Conservation (phyloP, 2,888 invertebrate genomes). For the Candidula unifasciata region DNA sequence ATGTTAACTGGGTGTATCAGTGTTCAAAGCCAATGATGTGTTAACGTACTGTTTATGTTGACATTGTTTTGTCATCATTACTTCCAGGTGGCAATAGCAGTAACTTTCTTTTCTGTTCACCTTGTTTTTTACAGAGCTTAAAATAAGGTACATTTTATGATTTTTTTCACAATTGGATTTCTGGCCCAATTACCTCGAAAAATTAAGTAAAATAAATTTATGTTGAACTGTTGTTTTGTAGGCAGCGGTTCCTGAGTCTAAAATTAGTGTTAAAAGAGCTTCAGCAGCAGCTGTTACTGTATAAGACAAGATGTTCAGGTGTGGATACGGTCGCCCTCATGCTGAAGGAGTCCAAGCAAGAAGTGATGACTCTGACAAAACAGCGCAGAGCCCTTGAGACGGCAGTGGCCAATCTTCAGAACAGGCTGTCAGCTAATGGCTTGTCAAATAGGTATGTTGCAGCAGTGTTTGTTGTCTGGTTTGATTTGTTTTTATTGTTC, state of each 20-base stretch:
- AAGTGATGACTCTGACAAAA: conserved; percentile 60
- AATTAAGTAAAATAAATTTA: too few relatives aligned
- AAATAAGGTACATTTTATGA: too few relatives aligned
- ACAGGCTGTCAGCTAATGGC: conserved; percentile 63
- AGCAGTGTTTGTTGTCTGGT: not conserved
- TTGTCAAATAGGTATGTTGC: conserved; percentile 56
- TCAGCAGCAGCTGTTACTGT: conserved; percentile 62
- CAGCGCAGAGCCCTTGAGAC: conserved; percentile 63
- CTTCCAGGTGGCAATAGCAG: too few relatives aligned
- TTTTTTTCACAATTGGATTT: too few relatives aligned
- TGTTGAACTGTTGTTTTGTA: too few relatives aligned
- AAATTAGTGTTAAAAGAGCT: conserved; percentile 47
- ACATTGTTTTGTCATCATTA: too few relatives aligned
- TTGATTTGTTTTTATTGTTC: not conserved
- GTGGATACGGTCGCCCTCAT: conserved; percentile 68
- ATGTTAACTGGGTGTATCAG: too few relatives aligned
- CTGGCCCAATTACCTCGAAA: too few relatives aligned
- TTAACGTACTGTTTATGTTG: too few relatives aligned
- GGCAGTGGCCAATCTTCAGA: conserved; percentile 65
- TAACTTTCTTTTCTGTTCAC: too few relatives aligned
- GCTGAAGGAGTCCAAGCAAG: conserved; percentile 66
- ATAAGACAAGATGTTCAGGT: conserved; percentile 65
- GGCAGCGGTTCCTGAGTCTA: conserved; percentile 40
- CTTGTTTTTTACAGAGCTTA: too few relatives aligned
- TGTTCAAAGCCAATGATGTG: too few relatives aligned